These are phyloP conservation scores for Rhysida immarginata DNA, from an alignment of 1,140 invertebrate species.

Conservation along the genomic window DNA sequence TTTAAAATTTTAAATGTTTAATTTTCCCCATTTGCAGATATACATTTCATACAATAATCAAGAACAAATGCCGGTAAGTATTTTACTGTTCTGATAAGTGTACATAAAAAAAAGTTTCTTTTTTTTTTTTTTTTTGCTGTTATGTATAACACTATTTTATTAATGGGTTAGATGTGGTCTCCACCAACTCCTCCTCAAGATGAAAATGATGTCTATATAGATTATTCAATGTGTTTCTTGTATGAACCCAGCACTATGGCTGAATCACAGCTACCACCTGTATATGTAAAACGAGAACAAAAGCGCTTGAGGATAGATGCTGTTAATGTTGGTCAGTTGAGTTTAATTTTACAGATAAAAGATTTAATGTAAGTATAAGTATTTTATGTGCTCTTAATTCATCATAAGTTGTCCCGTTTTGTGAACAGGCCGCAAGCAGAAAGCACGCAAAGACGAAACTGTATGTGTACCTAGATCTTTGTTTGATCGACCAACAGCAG, in stretches of 20 bases:
- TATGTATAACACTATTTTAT: constrained; percentile 4
- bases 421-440: constrained; percentile 30
- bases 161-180: constrained; percentile 72
- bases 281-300: constrained; percentile 62
- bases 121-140: neutral
- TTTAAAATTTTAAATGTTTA: too few species aligned
- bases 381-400: neutral
- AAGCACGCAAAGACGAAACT: constrained; percentile 50
- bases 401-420: neutral
- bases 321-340: constrained; percentile 19
- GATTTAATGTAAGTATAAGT: too few species aligned
- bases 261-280: constrained; percentile 65
- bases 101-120: neutral
- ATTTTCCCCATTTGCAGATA: too few species aligned
- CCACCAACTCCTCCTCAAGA: constrained; percentile 84
- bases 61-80: constrained; percentile 36
- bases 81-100: neutral
- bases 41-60: constrained; percentile 27
- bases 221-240: constrained; percentile 63
- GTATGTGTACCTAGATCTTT: constrained; percentile 63
- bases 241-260: constrained; percentile 69
- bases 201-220: constrained; percentile 81
- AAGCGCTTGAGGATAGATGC: constrained; percentile 53
- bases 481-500: constrained; percentile 69
- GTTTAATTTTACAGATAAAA: too few species aligned